Base-by-base conservation (phyloP, 2,797 vertebrate species). In the Buphagus erythrorhynchus region DNA sequence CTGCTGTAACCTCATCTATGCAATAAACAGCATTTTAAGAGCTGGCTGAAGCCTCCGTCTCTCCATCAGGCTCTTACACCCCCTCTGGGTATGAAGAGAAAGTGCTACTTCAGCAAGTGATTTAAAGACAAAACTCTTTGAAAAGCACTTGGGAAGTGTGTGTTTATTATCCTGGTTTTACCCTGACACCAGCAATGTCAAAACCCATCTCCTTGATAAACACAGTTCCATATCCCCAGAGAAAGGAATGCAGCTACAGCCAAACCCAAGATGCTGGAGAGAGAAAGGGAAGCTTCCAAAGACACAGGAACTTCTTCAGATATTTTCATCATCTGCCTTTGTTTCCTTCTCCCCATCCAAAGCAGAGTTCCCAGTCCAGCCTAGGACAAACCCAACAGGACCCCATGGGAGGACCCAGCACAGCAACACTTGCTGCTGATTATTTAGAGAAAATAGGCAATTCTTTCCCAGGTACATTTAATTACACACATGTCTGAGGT, bases 391-490 rank as follows among this genome's bases (percentile, higher is more conserved):
- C 13, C 14, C 72, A 71, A 8, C 9, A 31, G n/a, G 20, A 62
- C 18, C 6, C n/a, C 1, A 1, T 0, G 19, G 22, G 62, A 73
- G 22, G n/a, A 61, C 21, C 16, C 51, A 49, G 40, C 5, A 2
- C 45, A 57, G 65, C 67, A 67, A 42, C 31, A 78, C 28, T 11
- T 36, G 48, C n/a, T 68, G 76, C 31, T 88, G 52, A 52, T 79
- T 80, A 59, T 29, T 92, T 45, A 61, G 49, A 61, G 49, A 75
- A 86, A 86, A 83, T 0, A 79, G 35, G 71, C 67, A 88, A 66
- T 86, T 83, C 42, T 88, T 91, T 57, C 59, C 43, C 83, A 84
- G 80, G 90, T 95, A 89, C 90, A 86, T 57, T 88, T 93, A 96
- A 95, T 96, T 93, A 96, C 69, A 71, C 78, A 79, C 25, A 49